A percentile compares a stretch with the other conserved stretches of the same genome.
Evolutionary conservation across 2,888 invertebrate genomes (phyloP).

Genomic region (Orchestes rusci): DNA sequence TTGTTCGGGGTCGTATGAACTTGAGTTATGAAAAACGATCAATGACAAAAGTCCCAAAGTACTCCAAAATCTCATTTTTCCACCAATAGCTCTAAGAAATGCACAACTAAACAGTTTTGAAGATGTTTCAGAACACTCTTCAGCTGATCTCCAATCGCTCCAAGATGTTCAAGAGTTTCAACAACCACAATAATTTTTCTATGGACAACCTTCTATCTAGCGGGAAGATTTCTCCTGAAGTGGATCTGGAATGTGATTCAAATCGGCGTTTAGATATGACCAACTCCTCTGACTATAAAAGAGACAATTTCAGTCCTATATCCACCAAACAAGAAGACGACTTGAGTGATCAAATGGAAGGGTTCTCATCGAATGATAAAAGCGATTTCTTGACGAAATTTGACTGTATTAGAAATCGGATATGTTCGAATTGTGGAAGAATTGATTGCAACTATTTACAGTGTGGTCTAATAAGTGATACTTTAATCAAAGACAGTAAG

Average conservation of each 20-base stretch:
- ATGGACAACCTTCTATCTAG: conserved; percentile 42
- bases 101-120: too few species aligned
- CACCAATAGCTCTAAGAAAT: too few species aligned
- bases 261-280: conserved; percentile 23
- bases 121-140: conserved; percentile 40
- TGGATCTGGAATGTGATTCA: conserved; percentile 24
- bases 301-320: conserved; percentile 24
- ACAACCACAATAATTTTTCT: conserved; percentile 41
- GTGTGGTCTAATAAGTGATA: conserved; percentile 36
- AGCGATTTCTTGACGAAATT: conserved; percentile 36
- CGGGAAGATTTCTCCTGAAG: conserved; percentile 40
- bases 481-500: conserved; percentile 46
- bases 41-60: too few species aligned
- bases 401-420: conserved; percentile 39
- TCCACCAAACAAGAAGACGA: conserved; percentile 26
- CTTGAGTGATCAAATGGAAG: conserved; percentile 31
- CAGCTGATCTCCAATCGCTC: conserved; percentile 37
- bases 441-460: conserved; percentile 49
- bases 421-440: conserved; percentile 52
- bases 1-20: too few species aligned
- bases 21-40: too few species aligned
- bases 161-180: conserved; percentile 41
- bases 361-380: conserved; percentile 34
- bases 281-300: conserved; percentile 24
- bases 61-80: too few species aligned